Percentiles rank a stretch among this genome's conserved stretches.
Conservation (phyloP, 2,888 invertebrate species). For the Epsilonema sp. region DNA sequence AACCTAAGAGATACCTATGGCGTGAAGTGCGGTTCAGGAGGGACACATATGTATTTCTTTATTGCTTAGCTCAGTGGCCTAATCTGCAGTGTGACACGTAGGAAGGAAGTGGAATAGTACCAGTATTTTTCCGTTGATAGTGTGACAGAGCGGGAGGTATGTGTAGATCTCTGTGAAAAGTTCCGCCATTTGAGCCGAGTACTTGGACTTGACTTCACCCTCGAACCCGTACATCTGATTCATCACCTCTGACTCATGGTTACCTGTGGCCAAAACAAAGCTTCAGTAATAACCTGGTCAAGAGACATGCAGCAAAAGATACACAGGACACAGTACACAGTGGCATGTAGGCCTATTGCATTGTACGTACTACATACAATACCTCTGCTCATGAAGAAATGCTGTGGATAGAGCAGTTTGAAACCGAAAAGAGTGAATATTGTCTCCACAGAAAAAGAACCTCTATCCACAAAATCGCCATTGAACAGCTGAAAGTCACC, state of each 20-base stretch:
- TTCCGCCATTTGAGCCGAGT: conserved; percentile 73
- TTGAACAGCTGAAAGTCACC: conserved; percentile 63
- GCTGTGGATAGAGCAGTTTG: conserved; percentile 80
- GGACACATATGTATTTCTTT: too few species aligned
- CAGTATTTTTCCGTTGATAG: conserved; percentile 61
- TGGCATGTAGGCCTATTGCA: too few species aligned
- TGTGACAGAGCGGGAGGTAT: conserved; percentile 83
- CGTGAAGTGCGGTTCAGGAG: too few species aligned
- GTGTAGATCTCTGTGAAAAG: conserved; percentile 97
- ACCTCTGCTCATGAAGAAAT: conserved; percentile 96
- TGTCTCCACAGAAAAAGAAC: conserved; percentile 96
- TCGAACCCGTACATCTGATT: conserved; percentile 99
- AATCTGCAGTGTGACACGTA: too few species aligned
- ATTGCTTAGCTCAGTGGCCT: too few species aligned
- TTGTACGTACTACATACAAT: conserved; percentile 25
- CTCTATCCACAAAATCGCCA: conserved; percentile 97
- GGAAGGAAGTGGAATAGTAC: too few species aligned
- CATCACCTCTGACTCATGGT: conserved; percentile 93
- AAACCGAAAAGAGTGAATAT: conserved; percentile 91
- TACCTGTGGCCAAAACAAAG: too few species aligned
- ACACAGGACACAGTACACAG: too few species aligned
- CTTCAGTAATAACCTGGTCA: too few species aligned
- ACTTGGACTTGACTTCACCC: conserved; percentile 91
- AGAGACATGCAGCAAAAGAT: too few species aligned
- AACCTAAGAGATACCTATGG: too few species aligned